Evolutionary conservation across 2,888 invertebrate species (phyloP), one percentile per base, ranked within the genome.

Genomic region (Luperina testacea): DNA sequence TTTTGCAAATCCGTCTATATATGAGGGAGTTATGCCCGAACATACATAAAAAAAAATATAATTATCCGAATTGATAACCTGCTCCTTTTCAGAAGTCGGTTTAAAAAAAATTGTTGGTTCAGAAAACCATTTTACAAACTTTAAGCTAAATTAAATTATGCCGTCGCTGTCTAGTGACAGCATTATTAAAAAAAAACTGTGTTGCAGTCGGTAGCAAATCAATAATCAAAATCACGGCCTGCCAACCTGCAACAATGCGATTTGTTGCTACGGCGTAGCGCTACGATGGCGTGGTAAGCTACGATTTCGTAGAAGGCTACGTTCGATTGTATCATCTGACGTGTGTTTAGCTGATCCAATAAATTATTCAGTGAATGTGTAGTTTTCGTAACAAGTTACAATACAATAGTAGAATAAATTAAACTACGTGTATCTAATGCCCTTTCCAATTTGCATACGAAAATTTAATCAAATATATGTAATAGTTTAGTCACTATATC

Each of bases 221-320:
- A 32, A 57, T n/a, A 59, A 45, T 5, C 2, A 15, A 75, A 32
- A 38, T 38, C 20, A 17, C 11, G 8, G 45, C 17, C 24, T 13
- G 45, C 17, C 61, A 38, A 38, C 11, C 11, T 64, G 20, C 8
- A 32, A 2, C 32, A 38, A 38, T 38, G 9, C 38, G 38, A 5
- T 32, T 7, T 61, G 17, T 27, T 11, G 61, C 51, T 68, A 72
- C 78, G 70, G n/a, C 82, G 63, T 78, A 83, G 65, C 24, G 42
- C 57, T 38, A 42, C 15, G 42, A 24, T 83, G 64, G 67, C 84
- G 78, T 80, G 67, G 65, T 15, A 27, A 61, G 78, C 67, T 61
- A 45, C 80, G 42, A 84, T 78, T 78, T 24, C n/a, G 24, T 83
- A 67, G 84, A 80, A 80, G 79, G 78, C 42, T 83, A 45, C 3